Percentiles rank a stretch among this genome's conserved stretches.
phyloP scores from a whole-genome alignment of 2,797 vertebrate species.

The Loriculus beryllinus region DNA sequence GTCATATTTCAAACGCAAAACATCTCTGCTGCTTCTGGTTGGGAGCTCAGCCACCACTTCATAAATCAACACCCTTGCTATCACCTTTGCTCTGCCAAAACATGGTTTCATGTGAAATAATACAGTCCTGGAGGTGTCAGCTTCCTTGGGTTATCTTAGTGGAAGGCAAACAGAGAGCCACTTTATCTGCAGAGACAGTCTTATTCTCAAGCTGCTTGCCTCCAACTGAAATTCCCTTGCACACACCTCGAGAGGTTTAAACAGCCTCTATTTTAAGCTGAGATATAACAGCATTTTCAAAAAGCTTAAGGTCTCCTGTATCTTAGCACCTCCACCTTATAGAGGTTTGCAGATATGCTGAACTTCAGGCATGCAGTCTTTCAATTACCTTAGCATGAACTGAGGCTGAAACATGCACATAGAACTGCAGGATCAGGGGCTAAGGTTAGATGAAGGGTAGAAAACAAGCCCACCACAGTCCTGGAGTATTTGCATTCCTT shows the following conservation, averaged over 20 bases:
- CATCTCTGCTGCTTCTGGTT: background rate
- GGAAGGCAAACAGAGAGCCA: background rate
- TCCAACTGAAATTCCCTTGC: background rate
- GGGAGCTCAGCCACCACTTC: background rate
- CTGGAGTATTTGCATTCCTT: constrained; percentile 18
- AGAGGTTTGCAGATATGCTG: background rate
- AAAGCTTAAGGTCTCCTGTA: background rate
- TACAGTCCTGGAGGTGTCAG: background rate
- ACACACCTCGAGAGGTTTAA: background rate
- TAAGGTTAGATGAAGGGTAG: background rate
- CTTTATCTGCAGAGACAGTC: background rate
- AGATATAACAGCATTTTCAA: background rate
- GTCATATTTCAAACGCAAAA: background rate
- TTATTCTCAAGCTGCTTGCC: background rate
- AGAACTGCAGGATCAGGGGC: background rate
- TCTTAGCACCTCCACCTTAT: background rate
- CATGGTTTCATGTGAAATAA: background rate
- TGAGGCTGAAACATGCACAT: background rate
- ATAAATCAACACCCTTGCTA: constrained; percentile 21
- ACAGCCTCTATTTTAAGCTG: background rate
- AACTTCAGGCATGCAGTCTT: background rate
- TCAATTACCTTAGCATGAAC: background rate
- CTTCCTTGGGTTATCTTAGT: background rate
- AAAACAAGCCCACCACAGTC: background rate
- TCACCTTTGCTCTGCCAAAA: background rate